These are phyloP conservation scores for Geotrypetes seraphini DNA, from an alignment of 2,797 vertebrate species.

Conservation along the genomic window DNA sequence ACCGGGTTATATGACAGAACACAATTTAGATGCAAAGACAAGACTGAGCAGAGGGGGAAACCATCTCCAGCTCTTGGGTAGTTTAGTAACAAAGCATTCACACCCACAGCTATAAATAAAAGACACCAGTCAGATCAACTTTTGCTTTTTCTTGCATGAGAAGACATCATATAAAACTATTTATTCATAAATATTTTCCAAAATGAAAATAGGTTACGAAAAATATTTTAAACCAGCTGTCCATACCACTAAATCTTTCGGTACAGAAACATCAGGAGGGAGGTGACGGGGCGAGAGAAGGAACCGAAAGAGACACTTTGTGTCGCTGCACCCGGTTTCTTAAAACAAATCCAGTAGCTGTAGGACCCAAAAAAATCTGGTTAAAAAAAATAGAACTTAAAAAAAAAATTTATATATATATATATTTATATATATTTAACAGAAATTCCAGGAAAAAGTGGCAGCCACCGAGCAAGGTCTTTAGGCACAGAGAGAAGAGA, in stretches of 20 bases:
- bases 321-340: conserved; percentile 18
- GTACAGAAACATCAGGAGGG: conserved; percentile 25
- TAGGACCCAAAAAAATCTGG: conserved; percentile 14
- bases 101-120: too few species aligned
- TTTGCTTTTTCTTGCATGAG: conserved; percentile 15
- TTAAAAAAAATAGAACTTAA: conserved; percentile 8
- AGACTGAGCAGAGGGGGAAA: too few species aligned
- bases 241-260: conserved; percentile 26
- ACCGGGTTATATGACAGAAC: too few species aligned
- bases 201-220: conserved; percentile 64
- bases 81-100: too few species aligned
- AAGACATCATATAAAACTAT: conserved; percentile 59
- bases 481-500: conserved; percentile 3
- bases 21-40: too few species aligned
- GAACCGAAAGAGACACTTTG: conserved; percentile 1
- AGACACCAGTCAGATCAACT: too few species aligned
- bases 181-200: conserved; percentile 66
- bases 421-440: too few species aligned
- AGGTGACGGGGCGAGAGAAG: conserved; percentile 21
- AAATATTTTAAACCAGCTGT: conserved; percentile 44
- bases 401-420: too few species aligned
- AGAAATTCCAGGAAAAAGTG: not conserved
- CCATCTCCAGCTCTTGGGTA: too few species aligned
- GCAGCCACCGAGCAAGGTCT: conserved; percentile 9
- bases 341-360: conserved; percentile 17